Evolutionary conservation across 1,140 invertebrate genomes (phyloP).

Genomic region (Megalonaias nervosa): DNA sequence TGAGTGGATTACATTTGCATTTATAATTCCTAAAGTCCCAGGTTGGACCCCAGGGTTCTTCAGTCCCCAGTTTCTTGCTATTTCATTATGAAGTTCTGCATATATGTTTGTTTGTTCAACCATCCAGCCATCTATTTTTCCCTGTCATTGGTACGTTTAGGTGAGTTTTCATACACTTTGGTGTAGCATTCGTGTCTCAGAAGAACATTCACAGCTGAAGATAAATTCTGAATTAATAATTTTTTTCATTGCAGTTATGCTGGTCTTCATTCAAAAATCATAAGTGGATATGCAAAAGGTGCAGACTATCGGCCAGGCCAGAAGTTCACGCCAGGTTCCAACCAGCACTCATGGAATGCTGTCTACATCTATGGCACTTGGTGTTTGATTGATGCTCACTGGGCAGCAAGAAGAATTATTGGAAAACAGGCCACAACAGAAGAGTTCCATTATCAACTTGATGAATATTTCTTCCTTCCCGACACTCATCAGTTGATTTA

Average conservation of each 20-base stretch:
- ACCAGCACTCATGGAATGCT: slow-evolving; percentile 71
- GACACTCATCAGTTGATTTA: slow-evolving; percentile 71
- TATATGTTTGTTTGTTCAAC: no score
- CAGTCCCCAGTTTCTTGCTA: no score
- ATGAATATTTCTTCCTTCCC: slow-evolving; percentile 71
- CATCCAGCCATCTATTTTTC: no score
- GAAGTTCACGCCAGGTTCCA: slow-evolving; percentile 66
- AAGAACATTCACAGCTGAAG: not conserved
- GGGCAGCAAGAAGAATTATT: slow-evolving; percentile 70
- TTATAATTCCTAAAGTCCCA: no score
- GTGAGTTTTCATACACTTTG: no score
- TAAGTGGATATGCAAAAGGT: slow-evolving; percentile 71
- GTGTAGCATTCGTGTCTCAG: no score
- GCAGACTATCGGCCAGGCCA: slow-evolving; percentile 71
- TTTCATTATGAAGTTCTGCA: no score
- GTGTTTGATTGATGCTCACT: slow-evolving; percentile 71
- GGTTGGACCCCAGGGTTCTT: no score
- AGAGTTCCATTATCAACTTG: slow-evolving; percentile 70
- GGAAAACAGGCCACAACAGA: slow-evolving; percentile 66
- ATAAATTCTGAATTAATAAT: not conserved
- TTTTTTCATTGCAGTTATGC: slow-evolving; percentile 63
- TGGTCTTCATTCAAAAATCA: slow-evolving; percentile 69
- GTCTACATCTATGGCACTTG: slow-evolving; percentile 70
- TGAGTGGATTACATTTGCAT: no score
- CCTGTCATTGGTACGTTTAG: no score